Evolutionary conservation across 1,140 invertebrate species (phyloP).

Genomic region (Drosophila orosa): DNA sequence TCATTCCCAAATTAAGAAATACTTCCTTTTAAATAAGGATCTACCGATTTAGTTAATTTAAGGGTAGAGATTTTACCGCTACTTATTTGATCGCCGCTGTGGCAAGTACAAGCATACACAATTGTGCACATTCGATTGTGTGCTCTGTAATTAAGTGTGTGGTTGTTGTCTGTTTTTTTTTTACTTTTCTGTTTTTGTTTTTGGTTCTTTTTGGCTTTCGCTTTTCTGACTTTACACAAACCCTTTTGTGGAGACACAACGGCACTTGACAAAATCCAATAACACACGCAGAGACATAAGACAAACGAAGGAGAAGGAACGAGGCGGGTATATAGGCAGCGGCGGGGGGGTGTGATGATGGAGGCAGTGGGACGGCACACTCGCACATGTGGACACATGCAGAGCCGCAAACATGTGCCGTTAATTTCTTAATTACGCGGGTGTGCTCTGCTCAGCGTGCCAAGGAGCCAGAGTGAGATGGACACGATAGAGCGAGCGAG

Average conservation of each 20-base stretch:
- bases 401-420: slow-evolving; percentile 75
- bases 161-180: slow-evolving; percentile 50
- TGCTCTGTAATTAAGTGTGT: slow-evolving; percentile 72
- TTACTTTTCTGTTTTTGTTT: slow-evolving; percentile 16
- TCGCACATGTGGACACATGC: slow-evolving; percentile 48
- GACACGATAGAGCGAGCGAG: slow-evolving; percentile 15
- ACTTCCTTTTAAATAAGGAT: neutral
- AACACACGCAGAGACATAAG: slow-evolving; percentile 33
- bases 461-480: slow-evolving; percentile 21
- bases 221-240: slow-evolving; percentile 77
- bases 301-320: slow-evolving; percentile 2
- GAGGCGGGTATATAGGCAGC: slow-evolving; percentile 12
- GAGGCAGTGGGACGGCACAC: slow-evolving; percentile 13
- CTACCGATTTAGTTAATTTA: slow-evolving; percentile 17
- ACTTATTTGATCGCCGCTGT: slow-evolving; percentile 39
- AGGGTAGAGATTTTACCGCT: slow-evolving; percentile 3
- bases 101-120: slow-evolving; percentile 23
- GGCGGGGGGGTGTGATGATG: slow-evolving; percentile 4
- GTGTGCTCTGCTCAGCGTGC: slow-evolving; percentile 44
- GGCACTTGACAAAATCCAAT: slow-evolving; percentile 75
- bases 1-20: neutral
- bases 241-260: slow-evolving; percentile 61
- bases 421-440: slow-evolving; percentile 81
- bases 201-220: slow-evolving; percentile 71
- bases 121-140: slow-evolving; percentile 22